These are phyloP conservation scores for Diplosoma virens DNA, from an alignment of 23 tunicate species.

Conservation along the genomic window DNA sequence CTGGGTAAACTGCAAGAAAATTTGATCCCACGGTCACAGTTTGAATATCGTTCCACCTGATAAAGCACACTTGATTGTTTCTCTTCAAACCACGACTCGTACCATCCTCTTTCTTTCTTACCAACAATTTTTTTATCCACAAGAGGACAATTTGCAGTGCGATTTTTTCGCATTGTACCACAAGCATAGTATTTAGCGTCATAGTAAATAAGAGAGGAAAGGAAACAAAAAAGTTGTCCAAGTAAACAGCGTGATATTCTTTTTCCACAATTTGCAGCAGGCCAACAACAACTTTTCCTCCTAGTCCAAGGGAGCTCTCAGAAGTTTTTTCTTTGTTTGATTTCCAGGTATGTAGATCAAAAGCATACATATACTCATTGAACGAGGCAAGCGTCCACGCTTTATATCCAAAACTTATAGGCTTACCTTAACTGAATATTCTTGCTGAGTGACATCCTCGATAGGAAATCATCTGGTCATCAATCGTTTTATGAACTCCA, in stretches of 20 bases:
- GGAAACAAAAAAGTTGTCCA: not conserved
- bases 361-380: slow-evolving; percentile 16
- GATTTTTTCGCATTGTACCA: slow-evolving; percentile 5
- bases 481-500: slow-evolving; percentile 2
- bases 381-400: slow-evolving; percentile 6
- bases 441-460: slow-evolving; percentile 14
- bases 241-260: slow-evolving; percentile 20
- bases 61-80: slow-evolving; percentile 14
- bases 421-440: slow-evolving; percentile 2
- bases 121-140: not conserved
- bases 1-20: slow-evolving; percentile 14
- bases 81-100: not conserved
- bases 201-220: not conserved
- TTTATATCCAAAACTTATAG: slow-evolving; percentile 4
- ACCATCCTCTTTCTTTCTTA: slow-evolving; percentile 16
- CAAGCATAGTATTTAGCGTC: slow-evolving; percentile 7
- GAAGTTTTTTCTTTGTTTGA: slow-evolving; percentile 10
- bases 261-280: slow-evolving; percentile 14
- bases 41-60: not conserved
- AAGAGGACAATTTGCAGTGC: slow-evolving; percentile 11
- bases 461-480: slow-evolving; percentile 8
- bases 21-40: slow-evolving; percentile 1
- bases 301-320: slow-evolving; percentile 19
- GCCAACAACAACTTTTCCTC: slow-evolving; percentile 18
- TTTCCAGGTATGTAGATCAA: slow-evolving; percentile 3